Evolutionary conservation across 1,140 invertebrate species (phyloP).

Genomic region (Aphidius ervi): DNA sequence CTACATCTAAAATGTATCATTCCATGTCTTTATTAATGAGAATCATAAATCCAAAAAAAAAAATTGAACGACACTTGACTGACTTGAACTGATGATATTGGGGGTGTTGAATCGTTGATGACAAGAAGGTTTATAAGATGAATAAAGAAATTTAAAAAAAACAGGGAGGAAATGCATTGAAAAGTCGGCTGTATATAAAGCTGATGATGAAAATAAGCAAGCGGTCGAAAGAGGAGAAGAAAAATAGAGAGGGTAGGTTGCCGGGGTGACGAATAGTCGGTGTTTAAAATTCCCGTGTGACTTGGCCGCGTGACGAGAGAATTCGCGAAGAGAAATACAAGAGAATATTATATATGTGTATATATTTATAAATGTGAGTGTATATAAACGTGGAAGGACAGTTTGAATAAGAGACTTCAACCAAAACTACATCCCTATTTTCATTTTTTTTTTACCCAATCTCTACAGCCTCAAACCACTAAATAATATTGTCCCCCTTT

Average conservation of each 20-base stretch:
- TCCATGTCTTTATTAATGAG: no score
- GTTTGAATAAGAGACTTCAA: constrained; percentile 8
- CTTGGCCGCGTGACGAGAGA: constrained; percentile 25
- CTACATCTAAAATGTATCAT: no score
- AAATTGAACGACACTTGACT: no score
- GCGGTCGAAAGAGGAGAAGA: background rate
- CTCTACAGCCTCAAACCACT: no score
- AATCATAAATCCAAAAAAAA: no score
- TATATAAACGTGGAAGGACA: constrained; percentile 3
- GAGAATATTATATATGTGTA: constrained; percentile 5
- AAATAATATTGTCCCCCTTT: no score
- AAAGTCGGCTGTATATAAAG: constrained; percentile 1
- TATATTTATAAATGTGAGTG: constrained; percentile 1
- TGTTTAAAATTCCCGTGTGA: constrained; percentile 49
- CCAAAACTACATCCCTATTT: no score
- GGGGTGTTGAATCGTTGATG: no score
- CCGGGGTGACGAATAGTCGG: constrained; percentile 36
- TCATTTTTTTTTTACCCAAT: no score
- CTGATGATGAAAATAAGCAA: background rate
- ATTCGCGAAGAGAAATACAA: constrained; percentile 14
- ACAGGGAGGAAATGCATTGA: background rate
- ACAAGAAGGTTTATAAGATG: no score
- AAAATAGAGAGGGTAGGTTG: constrained; percentile 5
- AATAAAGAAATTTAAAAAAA: no score
- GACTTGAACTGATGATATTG: no score